Base-by-base conservation (phyloP, 1,140 invertebrate genomes). In the Trichonephila inaurata region DNA sequence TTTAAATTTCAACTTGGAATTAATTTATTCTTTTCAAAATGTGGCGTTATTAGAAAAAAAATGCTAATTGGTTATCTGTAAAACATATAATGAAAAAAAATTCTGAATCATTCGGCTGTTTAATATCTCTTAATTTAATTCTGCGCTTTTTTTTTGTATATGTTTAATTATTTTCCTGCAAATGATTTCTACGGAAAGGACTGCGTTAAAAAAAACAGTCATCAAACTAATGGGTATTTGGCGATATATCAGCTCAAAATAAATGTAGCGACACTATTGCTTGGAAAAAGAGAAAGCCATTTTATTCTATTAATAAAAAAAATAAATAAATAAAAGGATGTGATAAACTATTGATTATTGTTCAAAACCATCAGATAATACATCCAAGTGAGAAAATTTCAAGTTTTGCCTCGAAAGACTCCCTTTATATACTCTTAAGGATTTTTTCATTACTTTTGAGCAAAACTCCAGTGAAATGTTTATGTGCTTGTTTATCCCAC, bases 161-260 rank as follows among this genome's bases (percentile, higher is more conserved):
- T 24, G 7, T 81, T 81, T 44, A 33, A 28, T 81, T 33, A 3
- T 40, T 40, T 81, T 28, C 28, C 16, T 28, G 18, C 62, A 16
- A 64, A 64, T 64, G 19, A 1, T 18, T 64, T 81, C 28, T 18
- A 33, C 5, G 24, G 51, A 51, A 51, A 10, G 51, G 1, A 33
- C 18, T 85, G 82, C n/a, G 21, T 88, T 64, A 2, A 3, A 40
- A 40, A 88, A 88, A 88, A 64, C 64, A 66, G 60, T 66, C 86
- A 88, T 88, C 86, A 88, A 88, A 64, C 14, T 88, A 88, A 88
- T 88, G 86, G 86, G 4, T 14, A 64, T 88, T 83, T 44, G n/a
- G 40, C 44, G 21, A 16, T 21, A 62, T 21, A 19, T 21, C 18
- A 14, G 72, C 72, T 81, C 24, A 8, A 8, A 81, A 81, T 81